Conservation (phyloP, 2,797 vertebrate species). For the Enteromius afrohamiltoni region DNA sequence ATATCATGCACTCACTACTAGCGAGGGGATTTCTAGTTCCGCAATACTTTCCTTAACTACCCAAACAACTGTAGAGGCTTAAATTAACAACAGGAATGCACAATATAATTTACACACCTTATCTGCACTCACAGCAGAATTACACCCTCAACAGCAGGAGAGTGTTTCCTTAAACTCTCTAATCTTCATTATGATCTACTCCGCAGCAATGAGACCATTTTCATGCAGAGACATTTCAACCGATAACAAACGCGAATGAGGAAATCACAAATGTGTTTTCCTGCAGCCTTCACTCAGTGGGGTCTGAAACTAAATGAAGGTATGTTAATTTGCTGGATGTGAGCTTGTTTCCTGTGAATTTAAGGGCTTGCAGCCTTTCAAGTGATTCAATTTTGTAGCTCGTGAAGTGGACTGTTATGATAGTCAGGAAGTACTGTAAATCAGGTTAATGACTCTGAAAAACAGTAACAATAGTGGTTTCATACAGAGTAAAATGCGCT, state of each 20-base stretch:
- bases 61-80: background rate
- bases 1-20: background rate
- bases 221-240: background rate
- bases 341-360: constrained; percentile 1
- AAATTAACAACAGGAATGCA: background rate
- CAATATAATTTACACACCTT: background rate
- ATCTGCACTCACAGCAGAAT: background rate
- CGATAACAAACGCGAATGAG: constrained; percentile 9
- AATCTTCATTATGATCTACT: constrained; percentile 20
- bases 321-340: background rate
- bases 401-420: constrained; percentile 48
- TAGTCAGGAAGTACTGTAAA: constrained; percentile 42
- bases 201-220: background rate
- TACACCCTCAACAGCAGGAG: background rate
- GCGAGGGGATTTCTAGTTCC: background rate
- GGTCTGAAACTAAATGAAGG: constrained; percentile 19
- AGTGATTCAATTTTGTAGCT: constrained; percentile 50
- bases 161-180: background rate
- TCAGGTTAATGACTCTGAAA: constrained; percentile 41
- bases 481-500: constrained; percentile 15
- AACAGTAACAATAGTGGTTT: constrained; percentile 40
- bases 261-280: constrained; percentile 14
- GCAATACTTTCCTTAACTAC: background rate
- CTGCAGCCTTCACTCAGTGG: constrained; percentile 1
- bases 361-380: background rate